A percentile compares a stretch with the other conserved stretches of the same genome.
Conservation (phyloP, 2,888 invertebrate genomes). For the Callyntrura guangdongensis region DNA sequence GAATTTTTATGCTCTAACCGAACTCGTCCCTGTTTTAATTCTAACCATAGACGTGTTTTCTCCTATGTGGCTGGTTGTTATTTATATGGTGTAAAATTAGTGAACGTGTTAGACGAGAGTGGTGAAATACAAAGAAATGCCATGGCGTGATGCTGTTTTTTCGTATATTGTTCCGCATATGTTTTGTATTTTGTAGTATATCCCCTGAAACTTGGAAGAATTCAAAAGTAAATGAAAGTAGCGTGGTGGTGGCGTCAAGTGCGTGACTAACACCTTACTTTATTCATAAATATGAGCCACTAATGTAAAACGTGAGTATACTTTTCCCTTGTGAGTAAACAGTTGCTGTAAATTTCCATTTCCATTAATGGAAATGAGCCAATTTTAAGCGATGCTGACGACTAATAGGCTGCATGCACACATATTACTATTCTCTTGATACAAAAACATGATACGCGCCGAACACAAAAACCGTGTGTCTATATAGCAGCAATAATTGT, state of each 20-base stretch:
- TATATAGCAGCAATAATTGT: neutral
- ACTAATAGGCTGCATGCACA: neutral
- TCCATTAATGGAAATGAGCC: slow-evolving; percentile 59
- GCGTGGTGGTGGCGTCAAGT: slow-evolving; percentile 8
- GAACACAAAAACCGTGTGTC: neutral
- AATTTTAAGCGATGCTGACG: slow-evolving; percentile 50
- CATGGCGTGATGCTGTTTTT: neutral
- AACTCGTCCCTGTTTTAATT: neutral
- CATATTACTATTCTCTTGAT: neutral
- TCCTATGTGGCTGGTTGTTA: neutral
- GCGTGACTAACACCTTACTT: slow-evolving; percentile 48
- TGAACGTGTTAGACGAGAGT: too few species aligned
- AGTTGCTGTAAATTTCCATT: slow-evolving; percentile 58
- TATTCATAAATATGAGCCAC: neutral
- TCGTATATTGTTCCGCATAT: neutral
- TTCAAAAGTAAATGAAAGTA: neutral
- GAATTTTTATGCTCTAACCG: neutral
- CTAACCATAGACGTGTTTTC: neutral
- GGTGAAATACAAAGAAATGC: too few species aligned
- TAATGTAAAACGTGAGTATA: slow-evolving; percentile 2
- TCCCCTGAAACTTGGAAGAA: neutral
- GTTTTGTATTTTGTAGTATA: too few species aligned
- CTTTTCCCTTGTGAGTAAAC: slow-evolving; percentile 28
- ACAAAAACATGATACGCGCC: neutral
- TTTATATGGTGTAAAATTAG: slow-evolving; percentile 38